Percentiles rank a stretch among this genome's conserved stretches.
Conservation (phyloP, 2,888 invertebrate genomes). For the Cecidostiba fungosa region DNA sequence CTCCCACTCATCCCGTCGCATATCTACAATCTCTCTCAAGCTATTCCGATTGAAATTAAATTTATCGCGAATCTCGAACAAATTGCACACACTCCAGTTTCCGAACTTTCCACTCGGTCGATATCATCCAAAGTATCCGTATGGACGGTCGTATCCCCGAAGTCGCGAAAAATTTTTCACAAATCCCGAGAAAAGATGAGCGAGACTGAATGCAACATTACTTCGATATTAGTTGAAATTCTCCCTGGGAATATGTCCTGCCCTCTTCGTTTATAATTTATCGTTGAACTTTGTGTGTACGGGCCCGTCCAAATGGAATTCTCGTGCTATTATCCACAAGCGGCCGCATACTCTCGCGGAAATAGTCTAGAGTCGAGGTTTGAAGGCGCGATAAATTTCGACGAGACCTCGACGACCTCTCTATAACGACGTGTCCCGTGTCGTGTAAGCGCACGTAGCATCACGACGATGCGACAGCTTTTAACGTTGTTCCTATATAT, state of each 20-base stretch:
- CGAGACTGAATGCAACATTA: not conserved
- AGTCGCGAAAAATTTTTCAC: not conserved
- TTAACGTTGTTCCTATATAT: not conserved
- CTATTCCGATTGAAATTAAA: not conserved
- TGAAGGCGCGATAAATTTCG: slow-evolving; percentile 6
- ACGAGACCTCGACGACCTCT: not conserved
- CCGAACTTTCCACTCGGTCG: not conserved
- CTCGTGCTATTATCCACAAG: not conserved
- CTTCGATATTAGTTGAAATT: not conserved
- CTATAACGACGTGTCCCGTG: not conserved
- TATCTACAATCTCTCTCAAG: not conserved
- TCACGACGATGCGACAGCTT: not conserved
- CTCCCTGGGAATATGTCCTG: not conserved
- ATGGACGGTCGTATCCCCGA: not conserved
- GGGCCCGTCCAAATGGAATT: not conserved
- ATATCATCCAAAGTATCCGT: not conserved
- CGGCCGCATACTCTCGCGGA: not conserved
- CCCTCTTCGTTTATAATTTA: slow-evolving; percentile 4
- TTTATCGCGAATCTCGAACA: not conserved
- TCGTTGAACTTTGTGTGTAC: slow-evolving; percentile 10
- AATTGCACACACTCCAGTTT: not conserved
- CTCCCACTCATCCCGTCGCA: not conserved
- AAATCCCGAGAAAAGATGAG: not conserved
- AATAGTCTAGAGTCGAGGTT: not conserved
- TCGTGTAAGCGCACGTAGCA: not conserved